Percentiles rank a stretch among this genome's conserved stretches.
phyloP scores from a whole-genome alignment of 2,888 invertebrate species.

The Heliconius erato region DNA sequence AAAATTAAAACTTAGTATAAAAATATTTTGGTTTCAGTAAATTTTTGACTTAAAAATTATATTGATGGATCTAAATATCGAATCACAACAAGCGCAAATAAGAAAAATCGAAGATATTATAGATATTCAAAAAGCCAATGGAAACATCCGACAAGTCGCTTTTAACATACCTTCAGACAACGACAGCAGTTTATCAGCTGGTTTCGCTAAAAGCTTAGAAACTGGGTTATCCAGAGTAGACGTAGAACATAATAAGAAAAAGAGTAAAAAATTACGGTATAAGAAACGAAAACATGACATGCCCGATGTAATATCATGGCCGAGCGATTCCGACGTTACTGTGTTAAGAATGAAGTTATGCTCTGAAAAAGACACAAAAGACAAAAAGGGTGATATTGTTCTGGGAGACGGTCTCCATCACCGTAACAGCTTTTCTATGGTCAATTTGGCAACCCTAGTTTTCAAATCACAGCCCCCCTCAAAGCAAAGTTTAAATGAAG shows the following conservation, averaged over 20 bases:
- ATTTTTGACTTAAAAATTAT: slow-evolving; percentile 43
- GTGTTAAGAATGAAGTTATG: slow-evolving; percentile 82
- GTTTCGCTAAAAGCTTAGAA: slow-evolving; percentile 68
- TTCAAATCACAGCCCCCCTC: slow-evolving; percentile 72
- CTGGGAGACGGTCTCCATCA: slow-evolving; percentile 86
- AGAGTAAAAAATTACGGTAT: slow-evolving; percentile 59
- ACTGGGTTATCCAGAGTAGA: slow-evolving; percentile 67
- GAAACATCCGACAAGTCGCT: slow-evolving; percentile 72
- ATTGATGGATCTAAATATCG: slow-evolving; percentile 65
- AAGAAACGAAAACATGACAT: slow-evolving; percentile 65
- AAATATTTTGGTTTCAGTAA: slow-evolving; percentile 21
- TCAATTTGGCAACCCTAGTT: slow-evolving; percentile 86
- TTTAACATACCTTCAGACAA: slow-evolving; percentile 69
- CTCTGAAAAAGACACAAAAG: slow-evolving; percentile 73
- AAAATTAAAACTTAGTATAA: slow-evolving; percentile 36
- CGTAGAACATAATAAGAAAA: slow-evolving; percentile 59
- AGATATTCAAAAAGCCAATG: slow-evolving; percentile 79
- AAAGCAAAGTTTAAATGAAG: slow-evolving; percentile 73
- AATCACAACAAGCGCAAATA: slow-evolving; percentile 63
- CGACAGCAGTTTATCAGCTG: slow-evolving; percentile 63
- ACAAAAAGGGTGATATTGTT: slow-evolving; percentile 76
- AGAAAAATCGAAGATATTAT: slow-evolving; percentile 81
- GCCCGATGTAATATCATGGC: slow-evolving; percentile 78
- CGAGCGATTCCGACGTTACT: slow-evolving; percentile 87
- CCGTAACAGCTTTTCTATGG: slow-evolving; percentile 85